Evolutionary conservation across 2,888 invertebrate genomes (phyloP).

Genomic region (Agriopis aurantiaria): DNA sequence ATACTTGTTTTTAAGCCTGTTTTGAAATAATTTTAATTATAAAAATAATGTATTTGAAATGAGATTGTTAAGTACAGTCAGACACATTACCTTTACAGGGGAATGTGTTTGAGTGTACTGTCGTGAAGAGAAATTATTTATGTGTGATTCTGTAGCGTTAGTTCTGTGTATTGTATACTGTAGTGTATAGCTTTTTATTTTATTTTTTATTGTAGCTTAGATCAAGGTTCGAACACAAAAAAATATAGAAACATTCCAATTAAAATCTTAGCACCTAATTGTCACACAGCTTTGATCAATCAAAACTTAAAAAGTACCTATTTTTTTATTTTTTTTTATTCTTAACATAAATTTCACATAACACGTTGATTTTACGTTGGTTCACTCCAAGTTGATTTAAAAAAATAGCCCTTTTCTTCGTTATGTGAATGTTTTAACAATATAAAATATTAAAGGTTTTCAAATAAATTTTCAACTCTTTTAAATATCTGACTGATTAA

Average conservation of each 20-base stretch:
- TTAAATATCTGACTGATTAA: too few relatives aligned
- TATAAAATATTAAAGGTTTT: too few relatives aligned
- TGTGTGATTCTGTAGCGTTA: constrained; percentile 81
- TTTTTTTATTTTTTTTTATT: too few relatives aligned
- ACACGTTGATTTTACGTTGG: too few relatives aligned
- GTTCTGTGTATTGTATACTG: constrained; percentile 62
- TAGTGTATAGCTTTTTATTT: constrained; percentile 74
- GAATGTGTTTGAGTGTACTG: constrained; percentile 52
- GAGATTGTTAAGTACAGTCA: constrained; percentile 73
- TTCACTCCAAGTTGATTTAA: too few relatives aligned
- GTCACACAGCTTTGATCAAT: too few relatives aligned
- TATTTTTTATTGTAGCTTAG: constrained; percentile 39
- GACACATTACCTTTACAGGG: constrained; percentile 17
- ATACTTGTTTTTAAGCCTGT: constrained; percentile 76
- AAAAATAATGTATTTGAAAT: constrained; percentile 66
- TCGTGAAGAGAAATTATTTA: constrained; percentile 81
- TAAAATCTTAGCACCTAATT: background rate
- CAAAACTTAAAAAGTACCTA: too few relatives aligned
- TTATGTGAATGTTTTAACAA: too few relatives aligned
- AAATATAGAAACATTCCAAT: background rate
- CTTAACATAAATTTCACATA: too few relatives aligned
- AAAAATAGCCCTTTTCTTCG: too few relatives aligned
- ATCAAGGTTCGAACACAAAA: constrained; percentile 39
- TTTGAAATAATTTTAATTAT: constrained; percentile 68
- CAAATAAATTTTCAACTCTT: too few relatives aligned